Conservation (phyloP, 2,888 invertebrate genomes). For the Tenthredo livida region DNA sequence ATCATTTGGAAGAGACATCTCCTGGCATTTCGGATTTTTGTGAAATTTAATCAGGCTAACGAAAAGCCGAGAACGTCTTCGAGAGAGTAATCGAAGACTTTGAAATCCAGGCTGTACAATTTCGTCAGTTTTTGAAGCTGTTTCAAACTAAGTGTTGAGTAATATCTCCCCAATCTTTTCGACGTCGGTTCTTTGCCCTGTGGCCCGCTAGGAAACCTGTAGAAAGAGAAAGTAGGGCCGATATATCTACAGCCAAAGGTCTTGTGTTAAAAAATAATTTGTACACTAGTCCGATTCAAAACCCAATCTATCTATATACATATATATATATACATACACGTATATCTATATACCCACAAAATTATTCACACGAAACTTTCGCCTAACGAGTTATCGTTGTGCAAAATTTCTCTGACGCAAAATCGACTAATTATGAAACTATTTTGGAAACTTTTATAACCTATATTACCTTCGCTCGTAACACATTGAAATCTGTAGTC, state of each 20-base stretch:
- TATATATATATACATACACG: not conserved
- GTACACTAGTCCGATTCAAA: no score
- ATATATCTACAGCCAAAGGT: not conserved
- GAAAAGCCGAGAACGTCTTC: conserved; percentile 90
- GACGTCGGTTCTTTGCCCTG: conserved; percentile 86
- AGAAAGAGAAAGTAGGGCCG: conserved; percentile 63
- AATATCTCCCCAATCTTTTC: conserved; percentile 86
- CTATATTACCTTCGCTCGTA: no score
- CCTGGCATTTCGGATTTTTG: not conserved
- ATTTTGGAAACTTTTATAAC: not conserved
- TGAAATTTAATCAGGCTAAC: conserved; percentile 80
- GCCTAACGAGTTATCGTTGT: not conserved
- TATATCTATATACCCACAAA: not conserved
- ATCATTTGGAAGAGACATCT: not conserved
- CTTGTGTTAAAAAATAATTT: no score
- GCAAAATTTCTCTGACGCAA: not conserved
- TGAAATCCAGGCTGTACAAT: conserved; percentile 89
- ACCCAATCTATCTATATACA: no score
- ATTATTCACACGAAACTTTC: conserved; percentile 3
- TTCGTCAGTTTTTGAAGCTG: conserved; percentile 87
- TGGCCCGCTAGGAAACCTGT: conserved; percentile 73
- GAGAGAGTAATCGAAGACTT: conserved; percentile 89
- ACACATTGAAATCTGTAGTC: not conserved
- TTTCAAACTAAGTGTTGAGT: conserved; percentile 85
- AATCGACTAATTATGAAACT: not conserved